Conservation (phyloP, 64 coral and sea anemone species). For the Montipora capricornis region DNA sequence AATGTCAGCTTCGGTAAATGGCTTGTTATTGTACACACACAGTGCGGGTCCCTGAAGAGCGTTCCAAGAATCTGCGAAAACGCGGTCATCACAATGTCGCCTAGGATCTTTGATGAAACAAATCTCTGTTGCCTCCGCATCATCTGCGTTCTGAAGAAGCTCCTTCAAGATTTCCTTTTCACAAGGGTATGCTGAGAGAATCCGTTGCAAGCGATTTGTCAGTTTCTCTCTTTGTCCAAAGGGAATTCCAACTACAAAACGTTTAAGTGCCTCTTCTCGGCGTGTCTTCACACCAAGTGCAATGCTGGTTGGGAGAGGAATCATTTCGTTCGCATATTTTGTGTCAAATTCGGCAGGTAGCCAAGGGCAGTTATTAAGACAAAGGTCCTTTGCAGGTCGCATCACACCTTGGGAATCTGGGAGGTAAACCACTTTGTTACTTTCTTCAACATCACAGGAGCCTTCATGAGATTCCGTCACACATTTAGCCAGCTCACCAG, state of each 20-base stretch:
- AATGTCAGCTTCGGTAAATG: slow-evolving; percentile 82
- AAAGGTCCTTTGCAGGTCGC: slow-evolving; percentile 30
- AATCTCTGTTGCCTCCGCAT: slow-evolving; percentile 89
- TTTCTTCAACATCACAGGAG: neutral
- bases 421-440: slow-evolving; percentile 26
- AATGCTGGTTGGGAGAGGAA: slow-evolving; percentile 6
- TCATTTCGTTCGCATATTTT: slow-evolving; percentile 28
- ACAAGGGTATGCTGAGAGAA: slow-evolving; percentile 83
- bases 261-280: slow-evolving; percentile 57
- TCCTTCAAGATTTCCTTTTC: slow-evolving; percentile 90
- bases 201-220: slow-evolving; percentile 79
- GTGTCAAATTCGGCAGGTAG: slow-evolving; percentile 65
- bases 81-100: slow-evolving; percentile 52
- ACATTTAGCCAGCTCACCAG: slow-evolving; percentile 19
- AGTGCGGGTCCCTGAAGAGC: slow-evolving; percentile 86
- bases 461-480: neutral
- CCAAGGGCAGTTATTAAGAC: slow-evolving; percentile 80
- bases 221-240: slow-evolving; percentile 97
- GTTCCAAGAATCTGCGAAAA: slow-evolving; percentile 88
- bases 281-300: slow-evolving; percentile 82
- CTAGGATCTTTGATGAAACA: slow-evolving; percentile 87
- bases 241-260: slow-evolving; percentile 35
- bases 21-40: slow-evolving; percentile 92
- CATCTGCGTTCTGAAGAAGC: slow-evolving; percentile 96
- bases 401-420: slow-evolving; percentile 64